Evolutionary conservation across 2,888 invertebrate genomes (phyloP).

Genomic region (Nephrotoma guestfalica): DNA sequence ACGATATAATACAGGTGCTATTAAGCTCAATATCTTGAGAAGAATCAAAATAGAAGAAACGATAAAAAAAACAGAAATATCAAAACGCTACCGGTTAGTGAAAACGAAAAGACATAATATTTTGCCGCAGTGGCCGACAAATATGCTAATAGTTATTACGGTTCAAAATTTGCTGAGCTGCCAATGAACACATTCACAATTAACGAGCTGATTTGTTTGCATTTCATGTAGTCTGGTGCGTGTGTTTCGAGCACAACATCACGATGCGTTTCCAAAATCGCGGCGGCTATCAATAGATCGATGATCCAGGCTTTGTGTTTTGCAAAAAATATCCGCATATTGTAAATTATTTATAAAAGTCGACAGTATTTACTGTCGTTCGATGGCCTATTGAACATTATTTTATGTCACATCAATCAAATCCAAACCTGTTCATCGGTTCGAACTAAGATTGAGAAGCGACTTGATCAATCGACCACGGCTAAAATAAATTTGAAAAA

Average conservation of each 20-base stretch:
- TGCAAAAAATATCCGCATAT: constrained; percentile 55
- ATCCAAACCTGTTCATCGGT: constrained; percentile 73
- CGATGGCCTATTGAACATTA: constrained; percentile 37
- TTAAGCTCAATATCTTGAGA: constrained; percentile 68
- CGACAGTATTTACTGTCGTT: constrained; percentile 61
- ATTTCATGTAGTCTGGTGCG: constrained; percentile 60
- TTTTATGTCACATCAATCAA: constrained; percentile 75
- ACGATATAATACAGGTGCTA: constrained; percentile 71
- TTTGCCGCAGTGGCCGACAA: constrained; percentile 54
- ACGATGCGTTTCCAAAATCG: constrained; percentile 60
- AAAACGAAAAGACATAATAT: constrained; percentile 39
- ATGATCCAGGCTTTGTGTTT: constrained; percentile 77
- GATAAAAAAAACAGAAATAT: no score
- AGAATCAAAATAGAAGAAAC: no score
- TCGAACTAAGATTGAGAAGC: constrained; percentile 74
- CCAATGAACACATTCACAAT: constrained; percentile 78
- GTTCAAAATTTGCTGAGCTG: constrained; percentile 59
- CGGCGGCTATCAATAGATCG: constrained; percentile 69
- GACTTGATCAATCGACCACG: constrained; percentile 54
- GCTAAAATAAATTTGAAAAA: constrained; percentile 51
- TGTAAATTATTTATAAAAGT: constrained; percentile 47
- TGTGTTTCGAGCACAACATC: constrained; percentile 47
- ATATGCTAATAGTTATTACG: constrained; percentile 61
- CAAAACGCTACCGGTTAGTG: constrained; percentile 8
- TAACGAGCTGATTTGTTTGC: constrained; percentile 75